Evolutionary conservation across 2,888 invertebrate species (phyloP), one percentile per base, ranked within the genome.

Genomic region (Andrena bucephala): DNA sequence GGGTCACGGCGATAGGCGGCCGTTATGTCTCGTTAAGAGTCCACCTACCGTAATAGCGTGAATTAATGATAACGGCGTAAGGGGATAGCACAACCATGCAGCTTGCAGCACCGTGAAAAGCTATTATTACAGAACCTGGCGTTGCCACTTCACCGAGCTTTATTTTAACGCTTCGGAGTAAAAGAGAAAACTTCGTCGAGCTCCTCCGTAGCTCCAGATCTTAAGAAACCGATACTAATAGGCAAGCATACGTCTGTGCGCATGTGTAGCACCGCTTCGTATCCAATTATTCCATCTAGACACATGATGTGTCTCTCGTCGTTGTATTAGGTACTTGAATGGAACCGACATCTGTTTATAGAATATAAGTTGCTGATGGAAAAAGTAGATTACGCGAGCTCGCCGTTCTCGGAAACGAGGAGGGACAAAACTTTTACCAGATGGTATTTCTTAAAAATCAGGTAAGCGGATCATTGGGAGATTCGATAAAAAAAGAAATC

Each of bases 401-500:
- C 42, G 20, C 3, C 52, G 65, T 65, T 33, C 59, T 31, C 27
- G 8, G 36, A 68, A 24, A 66, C 63, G 29, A 13, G 57, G 10
- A 54, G 54, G 68, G 91, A 89, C 91, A 86, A 92, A 91, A 93
- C 89, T 92, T 93, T 90, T 89, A 13, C 92, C 70, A 66, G 77
- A 76, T 31, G 87, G 86, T 90, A 85, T 88, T 86, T 85, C 85
- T 89, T 85, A 90, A 89, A 42, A 92, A 89, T 90, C 87, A 87
- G 90, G 89, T 92, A 92, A 93, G 91, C 92, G 89, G 90, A 92
- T 92, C 90, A 92, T 88, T 89, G 87, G 79, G 16, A 85, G 85
- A 80, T 89, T 86, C 86, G 78, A 81, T 87, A 83, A 86, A 87
- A 86, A 69, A 52, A 86, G 81, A 42, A 65, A 50, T 33, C 62